Percentiles rank a stretch among this genome's conserved stretches.
Evolutionary conservation across 2,888 invertebrate species (phyloP).

Genomic region (Toxonevra muliebris): DNA sequence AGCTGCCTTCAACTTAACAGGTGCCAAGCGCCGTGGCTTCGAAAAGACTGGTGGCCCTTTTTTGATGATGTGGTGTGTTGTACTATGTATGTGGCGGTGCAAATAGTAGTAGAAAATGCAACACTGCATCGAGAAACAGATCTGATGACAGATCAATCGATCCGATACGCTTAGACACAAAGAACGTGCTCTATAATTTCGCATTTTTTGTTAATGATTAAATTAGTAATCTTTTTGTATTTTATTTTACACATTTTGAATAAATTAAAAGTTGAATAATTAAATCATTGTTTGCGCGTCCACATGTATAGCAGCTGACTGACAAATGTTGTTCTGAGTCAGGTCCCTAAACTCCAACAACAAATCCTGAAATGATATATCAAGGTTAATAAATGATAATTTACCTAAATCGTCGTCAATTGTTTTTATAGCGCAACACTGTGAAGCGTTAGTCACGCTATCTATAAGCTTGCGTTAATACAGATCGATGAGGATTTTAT

Average conservation of each 20-base stretch:
- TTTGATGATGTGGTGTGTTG: constrained; percentile 31
- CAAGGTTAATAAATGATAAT: constrained; percentile 26
- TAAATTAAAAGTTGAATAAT: no score
- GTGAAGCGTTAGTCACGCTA: constrained; percentile 18
- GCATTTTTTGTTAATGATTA: no score
- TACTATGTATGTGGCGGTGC: not conserved
- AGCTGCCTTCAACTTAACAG: constrained; percentile 37
- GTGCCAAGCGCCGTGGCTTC: constrained; percentile 45
- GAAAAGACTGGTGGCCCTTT: constrained; percentile 32
- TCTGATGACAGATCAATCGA: no score
- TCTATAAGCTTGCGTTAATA: constrained; percentile 28
- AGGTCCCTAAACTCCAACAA: constrained; percentile 25
- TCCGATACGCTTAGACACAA: no score
- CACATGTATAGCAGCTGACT: not conserved
- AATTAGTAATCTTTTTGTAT: no score
- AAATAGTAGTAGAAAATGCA: no score
- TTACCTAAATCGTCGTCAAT: constrained; percentile 17
- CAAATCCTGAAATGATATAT: constrained; percentile 25
- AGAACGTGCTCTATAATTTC: no score
- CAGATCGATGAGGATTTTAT: constrained; percentile 19
- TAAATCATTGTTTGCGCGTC: no score
- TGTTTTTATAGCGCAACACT: constrained; percentile 10
- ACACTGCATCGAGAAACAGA: not conserved
- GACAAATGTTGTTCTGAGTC: no score
- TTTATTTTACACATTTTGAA: no score